Percentiles rank a stretch among this genome's conserved stretches.
Conservation (phyloP, 2,797 vertebrate genomes). For the Nannoperca obscura region DNA sequence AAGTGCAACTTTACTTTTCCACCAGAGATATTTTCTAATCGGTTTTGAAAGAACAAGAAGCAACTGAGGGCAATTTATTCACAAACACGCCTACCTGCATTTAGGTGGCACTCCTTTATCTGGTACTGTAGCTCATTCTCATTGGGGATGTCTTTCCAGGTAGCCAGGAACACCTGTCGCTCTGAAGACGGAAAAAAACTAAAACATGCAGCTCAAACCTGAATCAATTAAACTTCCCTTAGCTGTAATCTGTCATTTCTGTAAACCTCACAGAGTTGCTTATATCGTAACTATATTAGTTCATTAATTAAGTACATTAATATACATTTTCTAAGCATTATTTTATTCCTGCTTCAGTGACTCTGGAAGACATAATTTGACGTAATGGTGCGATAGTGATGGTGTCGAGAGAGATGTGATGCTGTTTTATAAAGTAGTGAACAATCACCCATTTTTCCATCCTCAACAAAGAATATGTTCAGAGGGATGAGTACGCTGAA, state of each 20-base stretch:
- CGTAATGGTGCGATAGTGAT: not conserved
- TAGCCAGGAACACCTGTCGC: conserved; percentile 98
- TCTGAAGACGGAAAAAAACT: conserved; percentile 80
- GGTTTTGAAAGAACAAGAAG: not conserved
- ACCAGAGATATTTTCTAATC: not conserved
- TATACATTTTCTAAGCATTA: not conserved
- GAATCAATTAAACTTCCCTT: no score
- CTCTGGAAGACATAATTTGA: not conserved
- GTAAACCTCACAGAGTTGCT: not conserved
- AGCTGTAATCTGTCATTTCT: no score
- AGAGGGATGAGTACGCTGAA: conserved; percentile 98
- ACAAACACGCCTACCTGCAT: conserved; percentile 84
- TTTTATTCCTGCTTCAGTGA: not conserved
- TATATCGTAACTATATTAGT: not conserved
- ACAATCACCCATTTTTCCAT: conserved; percentile 95
- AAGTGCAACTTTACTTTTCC: not conserved
- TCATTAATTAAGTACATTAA: no score
- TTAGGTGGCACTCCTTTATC: conserved; percentile 98
- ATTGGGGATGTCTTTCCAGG: conserved; percentile 99
- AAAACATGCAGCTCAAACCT: not conserved
- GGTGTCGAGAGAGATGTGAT: not conserved
- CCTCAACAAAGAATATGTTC: conserved; percentile 97
- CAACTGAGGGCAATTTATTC: not conserved
- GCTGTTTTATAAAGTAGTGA: not conserved
- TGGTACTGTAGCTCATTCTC: conserved; percentile 99